Percentiles rank a stretch among this genome's conserved stretches.
phyloP scores from a whole-genome alignment of 2,888 invertebrate genomes.

The Acanthacorydalis orientalis region DNA sequence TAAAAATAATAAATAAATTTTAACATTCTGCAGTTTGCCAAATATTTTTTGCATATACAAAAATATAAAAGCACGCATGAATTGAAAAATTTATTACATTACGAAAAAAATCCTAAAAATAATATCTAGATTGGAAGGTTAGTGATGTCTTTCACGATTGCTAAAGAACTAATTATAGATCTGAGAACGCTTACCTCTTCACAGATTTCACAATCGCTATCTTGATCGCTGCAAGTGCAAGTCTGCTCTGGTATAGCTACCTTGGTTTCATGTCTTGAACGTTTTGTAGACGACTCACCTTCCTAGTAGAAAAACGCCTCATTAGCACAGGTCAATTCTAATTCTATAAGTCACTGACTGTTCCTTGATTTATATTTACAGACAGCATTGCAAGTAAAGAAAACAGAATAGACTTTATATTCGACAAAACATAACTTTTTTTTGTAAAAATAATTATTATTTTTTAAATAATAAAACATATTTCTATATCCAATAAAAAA shows the following conservation, averaged over 20 bases:
- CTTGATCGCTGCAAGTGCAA: conserved; percentile 15
- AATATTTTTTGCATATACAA: background rate
- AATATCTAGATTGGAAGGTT: background rate
- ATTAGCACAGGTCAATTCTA: too few relatives aligned
- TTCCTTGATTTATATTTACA: too few relatives aligned
- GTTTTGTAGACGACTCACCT: conserved; percentile 4
- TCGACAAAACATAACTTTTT: background rate
- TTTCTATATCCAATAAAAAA: background rate
- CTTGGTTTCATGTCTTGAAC: background rate
- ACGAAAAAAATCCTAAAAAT: background rate
- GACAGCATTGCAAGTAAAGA: too few relatives aligned
- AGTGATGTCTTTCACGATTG: background rate
- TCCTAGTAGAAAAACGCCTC: conserved; percentile 1
- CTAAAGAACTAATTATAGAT: background rate
- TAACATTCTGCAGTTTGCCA: background rate
- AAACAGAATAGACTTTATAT: background rate
- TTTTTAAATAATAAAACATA: background rate
- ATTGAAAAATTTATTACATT: background rate
- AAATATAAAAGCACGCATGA: background rate
- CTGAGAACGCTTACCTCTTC: conserved; percentile 3
- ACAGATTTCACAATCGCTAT: conserved; percentile 15
- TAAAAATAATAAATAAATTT: background rate
- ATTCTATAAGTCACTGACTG: background rate
- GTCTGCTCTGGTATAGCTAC: conserved; percentile 12
- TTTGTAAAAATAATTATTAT: background rate